phyloP scores from a whole-genome alignment of 23 tunicate species.

The Pegea sp. region DNA sequence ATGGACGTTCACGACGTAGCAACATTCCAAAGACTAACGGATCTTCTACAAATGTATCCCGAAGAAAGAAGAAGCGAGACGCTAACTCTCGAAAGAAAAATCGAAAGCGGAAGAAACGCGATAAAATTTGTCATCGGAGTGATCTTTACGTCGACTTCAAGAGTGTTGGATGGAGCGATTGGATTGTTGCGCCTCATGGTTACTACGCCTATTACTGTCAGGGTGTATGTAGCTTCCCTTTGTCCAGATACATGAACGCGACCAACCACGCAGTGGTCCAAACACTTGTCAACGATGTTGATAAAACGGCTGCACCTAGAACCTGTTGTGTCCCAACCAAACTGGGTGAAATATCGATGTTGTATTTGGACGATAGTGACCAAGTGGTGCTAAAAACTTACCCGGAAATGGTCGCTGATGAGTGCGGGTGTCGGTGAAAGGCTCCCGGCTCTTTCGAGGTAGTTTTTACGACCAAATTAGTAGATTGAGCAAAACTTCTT shows the following conservation, averaged over 20 bases:
- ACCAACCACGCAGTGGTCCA: slow-evolving; percentile 92
- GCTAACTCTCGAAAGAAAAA: slow-evolving; percentile 5
- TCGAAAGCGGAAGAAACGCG: slow-evolving; percentile 12
- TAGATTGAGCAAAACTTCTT: no score
- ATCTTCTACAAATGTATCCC: not conserved
- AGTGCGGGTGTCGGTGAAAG: slow-evolving; percentile 86
- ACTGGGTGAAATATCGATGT: slow-evolving; percentile 46
- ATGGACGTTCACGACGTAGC: not conserved
- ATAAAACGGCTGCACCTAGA: slow-evolving; percentile 23
- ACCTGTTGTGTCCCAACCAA: slow-evolving; percentile 92
- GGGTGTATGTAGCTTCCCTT: slow-evolving; percentile 62
- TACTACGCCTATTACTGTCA: slow-evolving; percentile 74
- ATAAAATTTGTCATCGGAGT: slow-evolving; percentile 36
- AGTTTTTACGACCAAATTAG: no score
- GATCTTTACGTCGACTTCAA: slow-evolving; percentile 65
- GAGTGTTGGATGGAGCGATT: slow-evolving; percentile 61
- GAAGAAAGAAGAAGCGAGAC: slow-evolving; percentile 2
- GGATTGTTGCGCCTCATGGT: slow-evolving; percentile 95
- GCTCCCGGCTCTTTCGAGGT: no score
- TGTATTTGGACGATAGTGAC: slow-evolving; percentile 50
- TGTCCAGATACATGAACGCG: slow-evolving; percentile 60
- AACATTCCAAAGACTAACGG: not conserved
- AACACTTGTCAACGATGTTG: slow-evolving; percentile 42
- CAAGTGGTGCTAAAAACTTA: slow-evolving; percentile 66
- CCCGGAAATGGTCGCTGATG: slow-evolving; percentile 55